Evolutionary conservation across 2,797 vertebrate genomes (phyloP).

Genomic region (Heterohyrax brucei): DNA sequence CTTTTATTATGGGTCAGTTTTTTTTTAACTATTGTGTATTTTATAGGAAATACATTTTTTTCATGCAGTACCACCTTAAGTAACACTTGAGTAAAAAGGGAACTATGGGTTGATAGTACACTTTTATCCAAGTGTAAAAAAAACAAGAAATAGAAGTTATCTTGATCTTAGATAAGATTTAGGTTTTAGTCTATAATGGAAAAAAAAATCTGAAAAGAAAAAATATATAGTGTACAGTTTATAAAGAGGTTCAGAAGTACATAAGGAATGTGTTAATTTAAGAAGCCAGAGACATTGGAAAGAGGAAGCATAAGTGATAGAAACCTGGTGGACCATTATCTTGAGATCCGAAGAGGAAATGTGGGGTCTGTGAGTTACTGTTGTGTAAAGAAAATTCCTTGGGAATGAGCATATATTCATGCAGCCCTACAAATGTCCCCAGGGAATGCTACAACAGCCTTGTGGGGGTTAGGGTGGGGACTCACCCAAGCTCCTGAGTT

Average conservation of each 20-base stretch:
- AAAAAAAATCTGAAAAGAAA: background rate
- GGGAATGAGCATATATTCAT: background rate
- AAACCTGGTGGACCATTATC: background rate
- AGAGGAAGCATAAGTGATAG: background rate
- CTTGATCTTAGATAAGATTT: background rate
- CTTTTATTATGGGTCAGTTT: background rate
- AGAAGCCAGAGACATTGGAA: background rate
- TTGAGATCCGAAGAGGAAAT: background rate
- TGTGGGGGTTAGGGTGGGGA: background rate
- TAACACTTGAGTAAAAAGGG: background rate
- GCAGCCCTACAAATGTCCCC: too few relatives aligned
- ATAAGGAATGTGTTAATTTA: background rate
- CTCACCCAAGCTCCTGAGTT: accelerated
- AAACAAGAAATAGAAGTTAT: background rate
- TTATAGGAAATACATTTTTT: background rate
- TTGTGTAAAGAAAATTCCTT: background rate
- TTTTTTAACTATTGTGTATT: background rate
- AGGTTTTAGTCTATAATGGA: background rate
- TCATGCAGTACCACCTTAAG: background rate
- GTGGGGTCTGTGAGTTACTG: accelerated
- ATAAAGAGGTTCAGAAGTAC: background rate
- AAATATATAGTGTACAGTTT: background rate
- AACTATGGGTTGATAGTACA: background rate
- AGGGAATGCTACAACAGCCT: background rate
- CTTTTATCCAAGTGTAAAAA: background rate